Base-by-base conservation (phyloP, 2,797 vertebrate species). In the Pantherophis alleghaniensis region DNA sequence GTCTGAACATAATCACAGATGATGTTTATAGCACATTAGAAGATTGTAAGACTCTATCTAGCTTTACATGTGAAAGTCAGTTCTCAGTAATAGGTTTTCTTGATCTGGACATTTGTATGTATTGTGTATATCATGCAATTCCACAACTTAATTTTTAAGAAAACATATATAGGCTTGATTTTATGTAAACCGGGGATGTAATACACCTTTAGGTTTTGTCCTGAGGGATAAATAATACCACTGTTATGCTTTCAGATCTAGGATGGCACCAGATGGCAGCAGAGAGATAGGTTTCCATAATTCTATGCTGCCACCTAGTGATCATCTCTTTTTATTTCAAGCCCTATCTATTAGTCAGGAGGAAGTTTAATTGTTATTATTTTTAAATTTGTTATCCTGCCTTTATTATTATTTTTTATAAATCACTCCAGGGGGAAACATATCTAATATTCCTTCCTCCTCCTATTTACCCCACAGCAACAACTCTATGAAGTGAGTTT, bases 41-140 rank as follows among this genome's bases (percentile, higher is more conserved):
- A 74, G 74, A 74, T 26, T 95, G 91, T 89, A 93, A 95, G 66
- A 94, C 95, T 89, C 91, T 95, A 96, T 92, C 13, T 32, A 91
- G 47, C n/a, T 42, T 51, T 59, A 22, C 1, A 47, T 51, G 61
- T 22, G 83, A 60, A 61, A 47, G 57, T 47, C 57, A 60, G 5
- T 13, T 28, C 26, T 89, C 91, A 89, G 56, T 42, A n/a, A 66
- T 28, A 2, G 5, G 66, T 6, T 74, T 24, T 1, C 55, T 88
- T 42, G 16, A 4, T 12, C 12, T 20, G 28, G 63, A 9, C 14
- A 28, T 12, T 92, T 24, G 37, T 26, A 57, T 26, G 26, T 51
- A 7, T 24, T 55, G 1, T 53, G 24, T 55, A 61, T 28, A 1
- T 53, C 22, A 18, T 60, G 37, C 11, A 32, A 61, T 9, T 22